phyloP scores from a whole-genome alignment of 2,113 vertebrate genomes.

The Dascyllus trimaculatus region DNA sequence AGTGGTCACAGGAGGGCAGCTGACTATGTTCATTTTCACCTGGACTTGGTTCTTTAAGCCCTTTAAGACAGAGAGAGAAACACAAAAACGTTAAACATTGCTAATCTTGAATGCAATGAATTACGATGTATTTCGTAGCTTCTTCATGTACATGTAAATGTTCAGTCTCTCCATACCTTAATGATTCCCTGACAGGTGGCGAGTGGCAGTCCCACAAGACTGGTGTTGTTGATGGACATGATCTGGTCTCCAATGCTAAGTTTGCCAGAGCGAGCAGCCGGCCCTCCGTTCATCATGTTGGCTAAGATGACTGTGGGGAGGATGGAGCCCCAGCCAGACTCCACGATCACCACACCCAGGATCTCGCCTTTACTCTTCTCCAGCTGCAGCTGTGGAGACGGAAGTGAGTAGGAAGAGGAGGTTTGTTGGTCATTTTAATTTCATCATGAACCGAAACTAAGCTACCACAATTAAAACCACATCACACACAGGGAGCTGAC shows the following conservation, averaged over 20 bases:
- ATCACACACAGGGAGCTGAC: neutral
- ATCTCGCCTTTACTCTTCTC: conserved; percentile 99
- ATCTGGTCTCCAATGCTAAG: conserved; percentile 99
- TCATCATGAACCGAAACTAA: conserved; percentile 3
- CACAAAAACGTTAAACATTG: neutral
- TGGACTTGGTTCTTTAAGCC: conserved; percentile 98
- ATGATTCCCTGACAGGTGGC: conserved; percentile 97
- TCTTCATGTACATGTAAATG: neutral
- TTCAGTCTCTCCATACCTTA: conserved; percentile 67
- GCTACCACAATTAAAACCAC: neutral
- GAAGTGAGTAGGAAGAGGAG: neutral
- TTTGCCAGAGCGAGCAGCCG: conserved; percentile 96
- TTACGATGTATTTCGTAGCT: too few relatives aligned
- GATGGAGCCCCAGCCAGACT: conserved; percentile 99
- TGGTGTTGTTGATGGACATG: conserved; percentile 99
- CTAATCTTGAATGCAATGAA: neutral
- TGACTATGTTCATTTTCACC: conserved; percentile 98
- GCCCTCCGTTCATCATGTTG: conserved; percentile 98
- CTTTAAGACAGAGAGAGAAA: conserved; percentile 74
- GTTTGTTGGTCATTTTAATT: neutral
- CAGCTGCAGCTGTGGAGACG: conserved; percentile 89
- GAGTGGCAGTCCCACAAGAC: conserved; percentile 96
- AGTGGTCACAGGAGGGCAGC: conserved; percentile 97
- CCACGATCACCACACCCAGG: conserved; percentile 97
- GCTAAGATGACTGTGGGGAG: conserved; percentile 98